phyloP scores from a whole-genome alignment of 2,888 invertebrate species.

The Pecten maximus region DNA sequence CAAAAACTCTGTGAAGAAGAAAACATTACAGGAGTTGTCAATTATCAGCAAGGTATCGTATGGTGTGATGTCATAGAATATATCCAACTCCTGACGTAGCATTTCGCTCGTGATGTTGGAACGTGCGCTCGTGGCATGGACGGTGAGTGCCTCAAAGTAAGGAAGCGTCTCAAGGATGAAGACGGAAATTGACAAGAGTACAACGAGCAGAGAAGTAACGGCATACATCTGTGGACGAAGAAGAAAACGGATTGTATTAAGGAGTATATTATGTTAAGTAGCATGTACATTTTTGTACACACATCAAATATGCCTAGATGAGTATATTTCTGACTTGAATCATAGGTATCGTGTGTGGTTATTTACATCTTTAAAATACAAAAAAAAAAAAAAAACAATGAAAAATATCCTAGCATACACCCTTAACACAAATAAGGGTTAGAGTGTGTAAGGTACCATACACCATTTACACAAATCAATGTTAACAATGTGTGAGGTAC shows the following conservation, averaged over 20 bases:
- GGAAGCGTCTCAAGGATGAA: constrained; percentile 70
- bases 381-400: no score
- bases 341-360: no score
- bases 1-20: constrained; percentile 67
- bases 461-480: no score
- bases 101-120: constrained; percentile 64
- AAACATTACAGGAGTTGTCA: constrained; percentile 67
- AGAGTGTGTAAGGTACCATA: no score
- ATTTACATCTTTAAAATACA: no score
- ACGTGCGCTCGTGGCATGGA: constrained; percentile 57
- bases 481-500: no score
- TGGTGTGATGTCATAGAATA: constrained; percentile 64
- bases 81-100: constrained; percentile 65
- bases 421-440: no score
- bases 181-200: constrained; percentile 67
- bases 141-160: constrained; percentile 64
- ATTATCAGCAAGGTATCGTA: constrained; percentile 65
- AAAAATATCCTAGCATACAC: no score
- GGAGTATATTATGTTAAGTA: no score
- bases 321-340: no score
- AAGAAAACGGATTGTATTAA: not conserved
- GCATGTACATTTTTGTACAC: no score
- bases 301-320: no score
- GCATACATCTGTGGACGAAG: constrained; percentile 65
- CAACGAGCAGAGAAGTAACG: constrained; percentile 61